Evolutionary conservation across 2,888 invertebrate species (phyloP).

Genomic region (Conomelus anceps): DNA sequence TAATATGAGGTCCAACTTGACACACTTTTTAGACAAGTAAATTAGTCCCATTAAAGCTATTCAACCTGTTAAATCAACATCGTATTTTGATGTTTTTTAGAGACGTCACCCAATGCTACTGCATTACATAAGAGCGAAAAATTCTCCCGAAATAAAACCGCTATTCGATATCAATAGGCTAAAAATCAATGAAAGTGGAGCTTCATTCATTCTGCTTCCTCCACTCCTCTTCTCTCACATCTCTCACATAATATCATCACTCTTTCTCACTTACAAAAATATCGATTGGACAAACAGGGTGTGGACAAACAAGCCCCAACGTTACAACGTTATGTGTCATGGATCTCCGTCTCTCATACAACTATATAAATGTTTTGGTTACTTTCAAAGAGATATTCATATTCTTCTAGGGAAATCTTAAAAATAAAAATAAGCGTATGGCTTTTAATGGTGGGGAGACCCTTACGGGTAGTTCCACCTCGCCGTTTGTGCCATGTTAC

Average conservation of each 20-base stretch:
- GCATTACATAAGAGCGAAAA: background rate
- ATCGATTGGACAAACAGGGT: background rate
- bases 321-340: no score
- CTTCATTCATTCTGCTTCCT: background rate
- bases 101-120: background rate
- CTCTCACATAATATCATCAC: background rate
- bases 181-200: background rate
- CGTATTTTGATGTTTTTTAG: background rate
- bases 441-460: no score
- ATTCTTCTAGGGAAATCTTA: background rate
- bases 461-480: no score
- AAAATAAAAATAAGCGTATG: no score
- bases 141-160: background rate
- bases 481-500: no score
- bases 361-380: no score
- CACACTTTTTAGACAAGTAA: background rate
- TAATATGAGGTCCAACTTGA: background rate
- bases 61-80: background rate
- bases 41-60: background rate
- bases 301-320: background rate
- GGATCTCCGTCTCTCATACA: no score
- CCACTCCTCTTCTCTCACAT: no score
- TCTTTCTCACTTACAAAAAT: background rate
- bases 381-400: background rate
- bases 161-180: background rate